Evolutionary conservation across 2,113 vertebrate species (phyloP), one percentile per base, ranked within the genome.

Genomic region (Chionis minor): DNA sequence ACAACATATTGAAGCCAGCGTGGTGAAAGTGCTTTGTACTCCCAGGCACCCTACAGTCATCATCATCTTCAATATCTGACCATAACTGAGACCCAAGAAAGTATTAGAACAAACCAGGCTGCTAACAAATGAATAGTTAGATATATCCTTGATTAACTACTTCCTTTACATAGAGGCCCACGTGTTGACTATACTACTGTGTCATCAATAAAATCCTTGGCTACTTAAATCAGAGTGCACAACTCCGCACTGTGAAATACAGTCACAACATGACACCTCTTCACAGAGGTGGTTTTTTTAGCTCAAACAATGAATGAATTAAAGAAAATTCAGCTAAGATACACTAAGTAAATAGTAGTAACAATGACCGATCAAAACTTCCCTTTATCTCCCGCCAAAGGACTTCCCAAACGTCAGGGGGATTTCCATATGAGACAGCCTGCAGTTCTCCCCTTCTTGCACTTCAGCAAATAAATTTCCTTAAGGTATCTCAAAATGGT

Each of bases 11-110:
- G 88, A 96, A 95, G 58, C 38, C 80, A 95, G 72, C 3, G 45
- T 55, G 84, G 91, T 94, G 97, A 95, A 97, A 94, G 96, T 94
- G 77, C 70, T 94, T 94, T 73, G 66, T 85, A 44, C 81, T 89
- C 54, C 81, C 86, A 85, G 66, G 38, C 78, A 91, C n/a, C 30
- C 84, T 70, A 35, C 4, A 3, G 26, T 62, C 49, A 0, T 94
- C 88, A 81, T 94, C 74, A 65, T 95, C 78, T 72, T 75, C 73
- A 77, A 17, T 81, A 74, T 94, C 55, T 96, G 70, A 92, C 66
- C 67, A 20, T 87, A 91, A 88, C 35, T 80, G 66, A 88, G 78
- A 94, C 54, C 62, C 74, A 87, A 91, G 67, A 88, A 94, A 95
- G 18, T n/a, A 52, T 86, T 47, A 80, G 58, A 73, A 90, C 13